A percentile compares a stretch with the other conserved stretches of the same genome.
Evolutionary conservation across 2,888 invertebrate genomes (phyloP).

Genomic region (Ichneumoninae sp.): DNA sequence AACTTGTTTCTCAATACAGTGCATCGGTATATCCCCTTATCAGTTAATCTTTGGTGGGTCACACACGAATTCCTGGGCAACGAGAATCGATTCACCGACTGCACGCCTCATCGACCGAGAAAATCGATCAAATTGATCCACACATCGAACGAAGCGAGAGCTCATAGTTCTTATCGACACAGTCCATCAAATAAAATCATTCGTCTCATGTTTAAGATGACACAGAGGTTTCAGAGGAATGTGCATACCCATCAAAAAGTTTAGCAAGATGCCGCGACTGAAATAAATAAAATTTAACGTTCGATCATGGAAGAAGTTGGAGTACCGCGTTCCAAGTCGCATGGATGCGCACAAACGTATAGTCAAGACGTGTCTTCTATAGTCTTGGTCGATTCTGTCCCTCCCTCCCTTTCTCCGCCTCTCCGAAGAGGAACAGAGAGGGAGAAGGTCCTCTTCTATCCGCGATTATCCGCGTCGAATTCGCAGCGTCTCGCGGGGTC

Average conservation of each 20-base stretch:
- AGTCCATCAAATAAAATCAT: conserved; percentile 38
- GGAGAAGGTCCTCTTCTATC: conserved; percentile 58
- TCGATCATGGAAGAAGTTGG: conserved; percentile 10
- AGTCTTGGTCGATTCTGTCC: conserved; percentile 14
- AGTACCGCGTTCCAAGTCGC: conserved; percentile 2
- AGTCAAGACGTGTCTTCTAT: conserved; percentile 12
- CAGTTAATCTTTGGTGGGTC: background rate
- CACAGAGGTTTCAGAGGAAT: background rate
- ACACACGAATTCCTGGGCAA: conserved; percentile 4
- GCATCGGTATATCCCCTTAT: background rate
- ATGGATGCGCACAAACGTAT: background rate
- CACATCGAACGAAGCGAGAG: conserved; percentile 23
- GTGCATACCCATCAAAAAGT: conserved; percentile 6
- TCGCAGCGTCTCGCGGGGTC: conserved; percentile 56
- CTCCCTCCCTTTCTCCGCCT: background rate
- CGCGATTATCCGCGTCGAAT: conserved; percentile 66
- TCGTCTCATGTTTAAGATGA: conserved; percentile 24
- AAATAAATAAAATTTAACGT: conserved; percentile 28
- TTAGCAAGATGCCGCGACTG: conserved; percentile 4
- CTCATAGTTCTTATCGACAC: conserved; percentile 24
- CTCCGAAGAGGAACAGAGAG: conserved; percentile 39
- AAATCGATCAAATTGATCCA: conserved; percentile 51
- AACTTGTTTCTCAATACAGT: background rate
- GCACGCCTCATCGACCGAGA: conserved; percentile 39
- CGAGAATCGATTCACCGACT: conserved; percentile 48